These are phyloP conservation scores for Gymnarchus niloticus DNA, from an alignment of 2,113 vertebrate genomes.

Conservation along the genomic window DNA sequence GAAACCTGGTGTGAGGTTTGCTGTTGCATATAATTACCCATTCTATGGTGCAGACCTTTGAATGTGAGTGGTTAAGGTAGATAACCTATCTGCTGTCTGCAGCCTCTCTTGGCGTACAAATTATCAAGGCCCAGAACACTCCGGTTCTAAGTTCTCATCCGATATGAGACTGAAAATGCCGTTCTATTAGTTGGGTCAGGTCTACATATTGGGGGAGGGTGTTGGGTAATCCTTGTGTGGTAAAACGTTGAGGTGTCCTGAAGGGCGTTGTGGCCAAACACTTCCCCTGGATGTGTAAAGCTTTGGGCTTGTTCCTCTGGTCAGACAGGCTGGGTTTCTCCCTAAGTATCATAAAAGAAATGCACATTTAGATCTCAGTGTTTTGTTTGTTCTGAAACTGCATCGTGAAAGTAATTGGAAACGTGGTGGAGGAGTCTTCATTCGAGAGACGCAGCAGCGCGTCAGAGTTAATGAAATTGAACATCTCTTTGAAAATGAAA, in stretches of 20 bases:
- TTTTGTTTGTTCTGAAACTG: neutral
- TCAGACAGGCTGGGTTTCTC: neutral
- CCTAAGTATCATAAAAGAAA: neutral
- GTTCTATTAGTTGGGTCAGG: neutral
- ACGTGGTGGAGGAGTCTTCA: neutral
- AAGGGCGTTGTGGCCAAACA: no score
- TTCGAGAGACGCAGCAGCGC: conserved; percentile 18
- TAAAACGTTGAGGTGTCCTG: neutral
- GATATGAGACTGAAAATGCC: neutral
- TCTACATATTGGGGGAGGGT: no score
- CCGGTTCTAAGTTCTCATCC: neutral
- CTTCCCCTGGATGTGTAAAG: no score
- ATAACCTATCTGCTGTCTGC: no score
- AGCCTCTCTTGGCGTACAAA: neutral
- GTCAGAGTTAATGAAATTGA: conserved; percentile 36
- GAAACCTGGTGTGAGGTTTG: neutral
- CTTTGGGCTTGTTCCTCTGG: no score
- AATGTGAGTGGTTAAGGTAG: neutral
- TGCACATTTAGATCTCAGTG: neutral
- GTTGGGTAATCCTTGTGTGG: neutral
- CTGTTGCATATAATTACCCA: neutral
- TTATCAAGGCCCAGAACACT: neutral
- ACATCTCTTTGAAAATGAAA: conserved; percentile 42
- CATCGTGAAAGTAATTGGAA: neutral
- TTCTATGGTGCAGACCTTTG: neutral